Evolutionary conservation across 2,113 vertebrate species (phyloP), one percentile per base, ranked within the genome.

Genomic region (Vulpes lagopus): DNA sequence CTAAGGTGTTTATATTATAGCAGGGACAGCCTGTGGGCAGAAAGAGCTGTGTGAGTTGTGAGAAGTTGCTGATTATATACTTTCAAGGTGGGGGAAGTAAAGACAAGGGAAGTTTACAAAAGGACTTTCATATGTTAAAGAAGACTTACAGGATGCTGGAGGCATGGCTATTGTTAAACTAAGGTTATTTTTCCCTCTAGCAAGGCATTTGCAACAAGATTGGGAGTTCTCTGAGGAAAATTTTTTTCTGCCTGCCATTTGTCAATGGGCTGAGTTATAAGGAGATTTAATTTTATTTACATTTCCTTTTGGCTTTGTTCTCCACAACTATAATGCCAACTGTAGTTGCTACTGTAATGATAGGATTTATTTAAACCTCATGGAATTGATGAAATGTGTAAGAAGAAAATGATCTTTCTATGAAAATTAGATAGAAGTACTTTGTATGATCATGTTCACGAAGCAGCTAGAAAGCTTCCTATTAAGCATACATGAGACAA

Each of bases 351-450:
- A 15, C 79, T 97, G 32, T 96, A 51, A 89, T 69, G 76, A 80
- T 67, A 65, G 65, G 62, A 79, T 81, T 92, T 88, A 95, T 81
- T 92, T 78, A 95, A 73, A 62, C 27, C 60, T 82, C 25, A 55
- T 87, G 51, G 84, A 97, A 87, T 55, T 91, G 94, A 35, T 96
- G 59, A 76, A n/a, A 71, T 96, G 5, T 55, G 51, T 92, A 57
- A 95, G 55, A 55, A 92, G 67, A 92, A 67, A 82, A 17, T 83
- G 30, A 43, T 76, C 10, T 71, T 93, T 92, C 16, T 53, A 27
- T 92, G 81, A 90, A 94, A 96, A 92, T 94, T 91, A 71, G 83
- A 17, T 78, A 85, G 53, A 95, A 95, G 22, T 90, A 17, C 90
- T 93, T 96, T 76, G 23, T 3, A 81, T 93, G 59, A 96, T n/a